Evolutionary conservation across 2,888 invertebrate genomes (phyloP), one percentile per base, ranked within the genome.

Genomic region (Acrocera orbiculus): DNA sequence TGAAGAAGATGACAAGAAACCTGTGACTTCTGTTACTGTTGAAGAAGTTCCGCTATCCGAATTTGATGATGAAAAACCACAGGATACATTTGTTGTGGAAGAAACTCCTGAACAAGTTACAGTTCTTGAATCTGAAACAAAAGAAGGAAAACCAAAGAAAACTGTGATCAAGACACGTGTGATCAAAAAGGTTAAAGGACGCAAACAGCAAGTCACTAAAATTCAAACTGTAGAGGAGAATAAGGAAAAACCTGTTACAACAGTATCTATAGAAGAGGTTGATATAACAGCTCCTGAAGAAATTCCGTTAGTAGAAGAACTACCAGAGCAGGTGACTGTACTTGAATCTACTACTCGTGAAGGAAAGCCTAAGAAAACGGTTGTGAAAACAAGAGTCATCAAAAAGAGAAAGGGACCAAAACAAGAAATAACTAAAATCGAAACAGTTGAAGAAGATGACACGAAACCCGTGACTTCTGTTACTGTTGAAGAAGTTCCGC

Each of bases 101-200:
- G 58, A 58, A 29, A 38, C 57, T 3, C 58, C 58, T 0, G 58
- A 58, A 37, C 47, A 53, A 29, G 54, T 54, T 36, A 54, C 49
- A 10, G 42, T 57, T 14, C 49, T 60, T 22, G 44, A 60, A 10
- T 48, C 53, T 4, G 58, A 63, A 50, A 60, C 48, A 38, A 36
- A 61, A 40, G 50, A 61, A 48, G 53, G 61, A 35, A 50, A 50
- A 39, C 55, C 50, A 5, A 54, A 49, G 2, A 52, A 54, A 23
- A 58, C 54, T 6, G 52, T 58, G 19, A 54, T 60, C 3, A 62
- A 55, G 38, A 64, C 61, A 10, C 58, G 60, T 35, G 48, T 59
- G 3, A 64, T 66, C n/a, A 64, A 62, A 41, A 64, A 64, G 43
- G 50, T 56, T 3, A 46, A 54, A 27, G 61, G 57, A 0, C 44